phyloP scores from a whole-genome alignment of 2,888 invertebrate genomes.

The Uloborus plumipes region DNA sequence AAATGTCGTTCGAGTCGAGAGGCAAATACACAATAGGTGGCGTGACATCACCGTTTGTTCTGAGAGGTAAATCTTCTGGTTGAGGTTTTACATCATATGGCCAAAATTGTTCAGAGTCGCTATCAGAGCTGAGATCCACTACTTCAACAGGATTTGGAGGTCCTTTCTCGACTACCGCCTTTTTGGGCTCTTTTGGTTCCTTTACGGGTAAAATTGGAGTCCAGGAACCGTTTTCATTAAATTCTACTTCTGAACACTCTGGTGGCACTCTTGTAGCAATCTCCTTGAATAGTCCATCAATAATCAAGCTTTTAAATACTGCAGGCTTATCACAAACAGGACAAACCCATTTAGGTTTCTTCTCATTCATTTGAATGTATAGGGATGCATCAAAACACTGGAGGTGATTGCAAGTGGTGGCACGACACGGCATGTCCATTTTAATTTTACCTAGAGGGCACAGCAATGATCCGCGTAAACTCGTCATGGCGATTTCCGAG shows the following conservation, averaged over 20 bases:
- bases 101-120: conserved; percentile 42
- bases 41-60: background rate
- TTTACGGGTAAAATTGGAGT: conserved; percentile 69
- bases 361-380: conserved; percentile 97
- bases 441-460: conserved; percentile 79
- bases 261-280: conserved; percentile 70
- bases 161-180: conserved; percentile 1
- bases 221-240: conserved; percentile 72
- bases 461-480: conserved; percentile 90
- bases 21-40: conserved; percentile 10
- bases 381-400: conserved; percentile 98
- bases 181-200: conserved; percentile 48
- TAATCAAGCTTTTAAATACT: conserved; percentile 90
- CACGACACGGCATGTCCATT: conserved; percentile 83
- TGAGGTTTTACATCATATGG: conserved; percentile 17
- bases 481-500: conserved; percentile 95
- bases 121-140: conserved; percentile 43
- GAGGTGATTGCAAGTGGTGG: conserved; percentile 91
- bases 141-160: conserved; percentile 31
- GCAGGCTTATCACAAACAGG: conserved; percentile 96
- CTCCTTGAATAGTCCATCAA: conserved; percentile 79
- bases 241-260: conserved; percentile 72
- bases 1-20: background rate
- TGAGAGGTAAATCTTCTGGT: background rate
- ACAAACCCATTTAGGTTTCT: conserved; percentile 98